Base-by-base conservation (phyloP, 64 coral and sea anemone genomes). In the Astreopora myriophthalma region DNA sequence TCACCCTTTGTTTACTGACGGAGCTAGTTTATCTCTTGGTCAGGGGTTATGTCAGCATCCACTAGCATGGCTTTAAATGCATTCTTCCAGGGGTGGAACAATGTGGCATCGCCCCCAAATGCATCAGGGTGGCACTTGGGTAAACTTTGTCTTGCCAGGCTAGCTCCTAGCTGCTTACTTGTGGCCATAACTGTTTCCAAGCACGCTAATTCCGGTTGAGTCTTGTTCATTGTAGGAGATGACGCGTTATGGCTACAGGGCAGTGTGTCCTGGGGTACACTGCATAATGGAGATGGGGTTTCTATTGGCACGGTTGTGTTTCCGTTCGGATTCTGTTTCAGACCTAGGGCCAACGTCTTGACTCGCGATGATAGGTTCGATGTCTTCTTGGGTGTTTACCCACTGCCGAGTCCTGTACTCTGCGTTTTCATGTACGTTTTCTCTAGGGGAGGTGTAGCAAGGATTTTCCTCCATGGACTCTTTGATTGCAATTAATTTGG, bases 1-100 rank as follows among this genome's bases (percentile, higher is more conserved):
- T 85, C 69, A 3, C 57, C 86, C 1, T 48, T 76, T 30, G 86
- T 94, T 13, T 74, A 94, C 49, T 28, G 76, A 29, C 92, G n/a
- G 9, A 89, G 16, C 25, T 94, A 94, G 19, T 87, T 76, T 8
- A 94, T 88, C 24, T 94, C 92, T 30, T 89, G 77, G 3, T 80
- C 70, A 3, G 92, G 86, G 0, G 66, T 39, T 31, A 94, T 24
- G 22, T 89, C 28, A 5, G 86, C 92, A 58, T 94, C 92, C 11
- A 62, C 11, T 3, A 94, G 39, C 92, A 94, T 88, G 0, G 85
- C 92, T 33, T 78, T 83, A 17, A 94, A 87, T 12, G 33, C 34
- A 17, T 12, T 33, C 3, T 89, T 89, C 57, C 72, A 74, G 8
- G 73, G 35, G 55, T 74, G 72, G 55, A 74, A 74, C 10, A 89